phyloP scores from a whole-genome alignment of 2,888 invertebrate species.

The Drosophila gaucha region DNA sequence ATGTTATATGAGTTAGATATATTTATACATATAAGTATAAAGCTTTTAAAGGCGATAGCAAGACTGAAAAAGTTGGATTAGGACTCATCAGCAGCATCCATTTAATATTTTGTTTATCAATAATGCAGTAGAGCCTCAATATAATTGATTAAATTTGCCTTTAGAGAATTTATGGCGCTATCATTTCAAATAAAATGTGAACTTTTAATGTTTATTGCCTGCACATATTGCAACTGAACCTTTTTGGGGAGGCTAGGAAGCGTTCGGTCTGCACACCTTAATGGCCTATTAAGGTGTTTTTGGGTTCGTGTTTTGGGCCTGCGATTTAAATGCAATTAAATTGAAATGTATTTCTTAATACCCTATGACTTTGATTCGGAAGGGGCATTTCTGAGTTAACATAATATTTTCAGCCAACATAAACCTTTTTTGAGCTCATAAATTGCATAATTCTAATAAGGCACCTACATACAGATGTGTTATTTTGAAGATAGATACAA shows the following conservation, averaged over 20 bases:
- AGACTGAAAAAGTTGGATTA: background rate
- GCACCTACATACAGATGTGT: no score
- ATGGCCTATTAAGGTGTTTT: constrained; percentile 73
- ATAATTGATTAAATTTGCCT: constrained; percentile 65
- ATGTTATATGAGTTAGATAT: background rate
- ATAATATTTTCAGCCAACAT: no score
- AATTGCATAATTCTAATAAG: constrained; percentile 4
- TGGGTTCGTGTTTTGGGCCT: constrained; percentile 23
- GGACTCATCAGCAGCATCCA: constrained; percentile 4
- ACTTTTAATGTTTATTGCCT: constrained; percentile 66
- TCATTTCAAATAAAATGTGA: constrained; percentile 48
- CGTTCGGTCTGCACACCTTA: constrained; percentile 41
- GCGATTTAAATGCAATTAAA: constrained; percentile 77
- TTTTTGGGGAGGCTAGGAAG: no score
- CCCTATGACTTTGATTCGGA: background rate
- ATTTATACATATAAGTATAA: constrained; percentile 7
- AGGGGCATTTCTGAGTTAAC: background rate
- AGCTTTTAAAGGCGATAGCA: constrained; percentile 3
- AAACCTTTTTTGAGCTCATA: background rate
- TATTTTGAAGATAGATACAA: no score
- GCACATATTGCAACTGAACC: constrained; percentile 58
- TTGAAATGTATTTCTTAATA: constrained; percentile 45
- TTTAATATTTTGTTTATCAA: constrained; percentile 24
- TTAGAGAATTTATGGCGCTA: constrained; percentile 46
- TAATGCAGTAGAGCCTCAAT: constrained; percentile 34